A percentile compares a stretch with the other conserved stretches of the same genome.
Evolutionary conservation across 1,140 invertebrate genomes (phyloP).

Genomic region (Drosophila sp.): DNA sequence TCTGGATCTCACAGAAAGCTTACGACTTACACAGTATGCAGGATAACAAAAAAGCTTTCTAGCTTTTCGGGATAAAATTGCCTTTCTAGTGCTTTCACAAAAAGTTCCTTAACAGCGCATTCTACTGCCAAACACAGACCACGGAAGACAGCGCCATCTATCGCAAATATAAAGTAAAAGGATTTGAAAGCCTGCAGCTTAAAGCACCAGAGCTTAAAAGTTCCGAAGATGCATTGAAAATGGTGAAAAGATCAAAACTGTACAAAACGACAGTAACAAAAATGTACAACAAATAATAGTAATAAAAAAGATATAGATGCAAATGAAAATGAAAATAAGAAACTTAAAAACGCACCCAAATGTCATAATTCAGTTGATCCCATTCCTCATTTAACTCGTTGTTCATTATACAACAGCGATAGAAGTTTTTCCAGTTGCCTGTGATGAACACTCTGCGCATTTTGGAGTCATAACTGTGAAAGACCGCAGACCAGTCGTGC

Average conservation of each 20-base stretch:
- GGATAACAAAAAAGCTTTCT: no score
- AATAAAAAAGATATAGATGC: neutral
- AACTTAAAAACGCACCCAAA: conserved; percentile 60
- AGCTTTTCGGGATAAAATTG: no score
- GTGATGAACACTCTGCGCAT: conserved; percentile 14
- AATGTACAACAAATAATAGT: neutral
- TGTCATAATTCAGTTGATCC: conserved; percentile 45
- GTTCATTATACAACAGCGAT: conserved; percentile 50
- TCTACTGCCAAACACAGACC: neutral
- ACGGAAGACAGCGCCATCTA: conserved; percentile 29
- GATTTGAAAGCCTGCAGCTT: neutral
- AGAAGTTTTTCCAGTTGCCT: conserved; percentile 53
- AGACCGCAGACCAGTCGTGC: conserved; percentile 38
- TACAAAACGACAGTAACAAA: conserved; percentile 5
- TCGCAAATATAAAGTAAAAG: neutral
- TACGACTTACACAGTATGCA: no score
- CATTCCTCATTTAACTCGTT: conserved; percentile 60
- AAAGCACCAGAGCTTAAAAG: conserved; percentile 27
- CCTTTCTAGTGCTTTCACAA: neutral
- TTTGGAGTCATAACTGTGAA: neutral
- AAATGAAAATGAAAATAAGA: conserved; percentile 1
- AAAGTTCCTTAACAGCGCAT: neutral
- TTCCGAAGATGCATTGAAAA: conserved; percentile 27
- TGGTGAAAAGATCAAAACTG: neutral
- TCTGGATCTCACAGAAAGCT: no score